Conservation (phyloP, 1,140 invertebrate genomes). For the Phymastichus coffea region DNA sequence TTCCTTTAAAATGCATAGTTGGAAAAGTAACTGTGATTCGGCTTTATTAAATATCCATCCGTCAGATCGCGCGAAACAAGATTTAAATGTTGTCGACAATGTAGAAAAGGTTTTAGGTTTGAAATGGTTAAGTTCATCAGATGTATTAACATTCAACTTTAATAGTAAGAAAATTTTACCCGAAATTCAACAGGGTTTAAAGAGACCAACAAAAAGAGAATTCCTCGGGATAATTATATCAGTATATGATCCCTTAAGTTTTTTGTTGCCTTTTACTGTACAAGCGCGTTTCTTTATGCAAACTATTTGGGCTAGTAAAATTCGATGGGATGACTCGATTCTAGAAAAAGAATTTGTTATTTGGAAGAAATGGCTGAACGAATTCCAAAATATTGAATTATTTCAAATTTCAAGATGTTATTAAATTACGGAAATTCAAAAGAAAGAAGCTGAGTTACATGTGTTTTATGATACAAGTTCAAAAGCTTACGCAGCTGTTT, state of each 20-base stretch:
- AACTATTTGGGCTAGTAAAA: conserved; percentile 34
- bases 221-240: conserved; percentile 27
- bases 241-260: conserved; percentile 47
- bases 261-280: conserved; percentile 42
- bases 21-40: too few relatives aligned
- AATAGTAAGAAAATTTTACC: too few relatives aligned
- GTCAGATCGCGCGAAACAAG: too few relatives aligned
- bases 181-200: too few relatives aligned
- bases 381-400: neutral
- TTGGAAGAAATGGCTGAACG: neutral
- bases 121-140: too few relatives aligned
- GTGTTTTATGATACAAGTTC: neutral
- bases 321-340: conserved; percentile 16
- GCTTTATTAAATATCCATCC: too few relatives aligned
- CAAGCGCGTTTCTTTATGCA: conserved; percentile 46
- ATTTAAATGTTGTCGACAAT: too few relatives aligned
- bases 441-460: neutral
- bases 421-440: neutral
- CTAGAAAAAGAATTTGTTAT: neutral
- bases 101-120: too few relatives aligned
- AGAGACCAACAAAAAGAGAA: too few relatives aligned
- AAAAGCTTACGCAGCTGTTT: neutral
- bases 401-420: neutral
- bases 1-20: too few relatives aligned
- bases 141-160: too few relatives aligned